Conservation (phyloP, 2,888 invertebrate species). For the Stegana nigrithorax region DNA sequence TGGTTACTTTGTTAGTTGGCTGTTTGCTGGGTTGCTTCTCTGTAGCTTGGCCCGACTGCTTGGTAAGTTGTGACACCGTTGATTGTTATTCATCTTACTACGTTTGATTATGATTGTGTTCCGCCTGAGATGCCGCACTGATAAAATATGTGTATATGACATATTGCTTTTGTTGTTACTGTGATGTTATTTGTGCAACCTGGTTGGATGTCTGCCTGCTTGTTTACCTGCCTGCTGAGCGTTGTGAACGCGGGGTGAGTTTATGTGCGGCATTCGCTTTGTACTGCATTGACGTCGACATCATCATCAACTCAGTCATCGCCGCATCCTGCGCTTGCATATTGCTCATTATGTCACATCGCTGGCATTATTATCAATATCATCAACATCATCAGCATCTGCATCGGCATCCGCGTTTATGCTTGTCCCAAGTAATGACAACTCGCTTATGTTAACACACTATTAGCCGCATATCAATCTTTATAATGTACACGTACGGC, state of each 20-base stretch:
- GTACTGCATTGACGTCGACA: not conserved
- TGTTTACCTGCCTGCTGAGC: too few relatives aligned
- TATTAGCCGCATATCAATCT: conserved; percentile 56
- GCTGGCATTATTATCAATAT: conserved; percentile 9
- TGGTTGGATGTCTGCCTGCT: too few relatives aligned
- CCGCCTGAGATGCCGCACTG: conserved; percentile 9
- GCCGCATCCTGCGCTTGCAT: not conserved
- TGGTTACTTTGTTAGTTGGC: not conserved
- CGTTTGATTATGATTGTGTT: conserved; percentile 6
- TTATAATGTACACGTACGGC: conserved; percentile 46
- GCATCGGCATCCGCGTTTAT: not conserved
- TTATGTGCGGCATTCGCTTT: not conserved
- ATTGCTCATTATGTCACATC: conserved; percentile 9
- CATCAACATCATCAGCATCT: conserved; percentile 1
- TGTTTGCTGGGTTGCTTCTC: not conserved
- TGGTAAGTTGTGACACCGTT: not conserved
- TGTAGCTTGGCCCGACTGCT: not conserved
- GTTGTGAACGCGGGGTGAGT: too few relatives aligned
- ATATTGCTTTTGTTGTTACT: not conserved
- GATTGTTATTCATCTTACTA: too few relatives aligned
- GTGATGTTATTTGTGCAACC: too few relatives aligned
- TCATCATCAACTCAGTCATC: too few relatives aligned
- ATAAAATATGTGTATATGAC: not conserved
- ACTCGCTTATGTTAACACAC: conserved; percentile 57
- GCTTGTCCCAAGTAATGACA: conserved; percentile 43